Evolutionary conservation across 1,140 invertebrate species (phyloP).

Genomic region (Spodoptera frugiperda): DNA sequence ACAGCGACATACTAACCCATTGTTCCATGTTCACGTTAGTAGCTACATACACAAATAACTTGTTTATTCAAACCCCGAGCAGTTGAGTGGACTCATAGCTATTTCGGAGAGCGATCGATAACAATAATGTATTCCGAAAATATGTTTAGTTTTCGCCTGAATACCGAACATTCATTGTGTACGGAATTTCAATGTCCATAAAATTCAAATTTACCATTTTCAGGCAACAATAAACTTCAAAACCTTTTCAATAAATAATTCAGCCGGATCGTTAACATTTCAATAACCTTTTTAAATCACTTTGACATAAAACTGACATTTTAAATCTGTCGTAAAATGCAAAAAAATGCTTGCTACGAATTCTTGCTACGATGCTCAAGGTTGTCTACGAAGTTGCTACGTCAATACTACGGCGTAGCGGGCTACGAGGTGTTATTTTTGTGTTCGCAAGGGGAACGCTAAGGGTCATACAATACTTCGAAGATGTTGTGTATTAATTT

Average conservation of each 20-base stretch:
- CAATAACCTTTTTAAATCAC: background rate
- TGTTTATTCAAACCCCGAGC: background rate
- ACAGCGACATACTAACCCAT: too few relatives aligned
- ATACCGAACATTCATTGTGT: too few relatives aligned
- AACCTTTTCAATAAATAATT: slow-evolving; percentile 7
- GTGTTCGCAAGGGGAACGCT: background rate
- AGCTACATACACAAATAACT: background rate
- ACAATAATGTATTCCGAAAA: too few relatives aligned
- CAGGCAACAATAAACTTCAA: background rate
- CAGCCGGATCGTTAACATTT: background rate
- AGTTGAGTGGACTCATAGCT: too few relatives aligned
- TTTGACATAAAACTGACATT: slow-evolving; percentile 4
- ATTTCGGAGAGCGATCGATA: too few relatives aligned
- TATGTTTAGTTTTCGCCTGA: too few relatives aligned
- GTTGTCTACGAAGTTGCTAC: background rate
- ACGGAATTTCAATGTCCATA: background rate
- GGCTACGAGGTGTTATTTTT: slow-evolving; percentile 13
- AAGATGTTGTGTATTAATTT: background rate
- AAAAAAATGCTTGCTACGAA: background rate
- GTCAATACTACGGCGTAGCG: slow-evolving; percentile 10
- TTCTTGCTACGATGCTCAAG: slow-evolving; percentile 7
- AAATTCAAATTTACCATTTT: slow-evolving; percentile 7
- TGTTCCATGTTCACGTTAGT: too few relatives aligned
- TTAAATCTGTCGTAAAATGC: background rate
- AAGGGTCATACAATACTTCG: slow-evolving; percentile 9